Percentiles rank a stretch among this genome's conserved stretches.
phyloP scores from a whole-genome alignment of 2,797 vertebrate species.

The Antennarius maculatus region DNA sequence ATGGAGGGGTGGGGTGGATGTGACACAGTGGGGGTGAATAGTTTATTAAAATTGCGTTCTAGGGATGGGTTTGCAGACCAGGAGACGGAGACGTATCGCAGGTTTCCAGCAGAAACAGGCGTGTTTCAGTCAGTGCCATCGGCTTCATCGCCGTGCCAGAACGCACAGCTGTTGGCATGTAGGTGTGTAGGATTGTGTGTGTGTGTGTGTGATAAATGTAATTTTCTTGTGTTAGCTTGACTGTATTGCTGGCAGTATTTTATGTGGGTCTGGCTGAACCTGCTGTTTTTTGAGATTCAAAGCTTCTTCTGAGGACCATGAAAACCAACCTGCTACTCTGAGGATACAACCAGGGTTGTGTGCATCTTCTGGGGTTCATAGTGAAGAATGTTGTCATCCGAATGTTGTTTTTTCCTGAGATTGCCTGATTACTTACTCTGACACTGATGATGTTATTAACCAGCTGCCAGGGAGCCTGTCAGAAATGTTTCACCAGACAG shows the following conservation, averaged over 20 bases:
- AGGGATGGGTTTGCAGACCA: conserved; percentile 42
- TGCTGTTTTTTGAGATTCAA: conserved; percentile 48
- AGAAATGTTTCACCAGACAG: conserved; percentile 58
- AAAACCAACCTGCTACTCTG: conserved; percentile 39
- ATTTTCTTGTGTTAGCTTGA: conserved; percentile 1
- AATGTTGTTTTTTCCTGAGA: conserved; percentile 61
- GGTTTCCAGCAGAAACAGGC: conserved; percentile 56
- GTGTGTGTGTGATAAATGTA: conserved; percentile 13
- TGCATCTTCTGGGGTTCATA: conserved; percentile 50
- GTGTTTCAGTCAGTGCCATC: conserved; percentile 60
- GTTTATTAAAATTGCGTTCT: conserved; percentile 52
- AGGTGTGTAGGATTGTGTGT: conserved; percentile 42
- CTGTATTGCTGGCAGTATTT: conserved; percentile 41
- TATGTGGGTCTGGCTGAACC: conserved; percentile 29
- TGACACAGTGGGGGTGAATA: conserved; percentile 11
- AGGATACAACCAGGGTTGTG: conserved; percentile 58
- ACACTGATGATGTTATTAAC: conserved; percentile 78
- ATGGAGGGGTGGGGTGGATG: conserved; percentile 7
- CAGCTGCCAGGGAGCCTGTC: conserved; percentile 70
- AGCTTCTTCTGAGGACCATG: conserved; percentile 47
- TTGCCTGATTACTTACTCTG: conserved; percentile 73
- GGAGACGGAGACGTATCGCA: conserved; percentile 59
- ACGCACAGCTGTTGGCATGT: conserved; percentile 58
- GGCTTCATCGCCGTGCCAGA: conserved; percentile 47
- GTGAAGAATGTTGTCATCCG: conserved; percentile 66